Evolutionary conservation across 2,888 invertebrate genomes (phyloP).

Genomic region (Sarcophaga subvicina): DNA sequence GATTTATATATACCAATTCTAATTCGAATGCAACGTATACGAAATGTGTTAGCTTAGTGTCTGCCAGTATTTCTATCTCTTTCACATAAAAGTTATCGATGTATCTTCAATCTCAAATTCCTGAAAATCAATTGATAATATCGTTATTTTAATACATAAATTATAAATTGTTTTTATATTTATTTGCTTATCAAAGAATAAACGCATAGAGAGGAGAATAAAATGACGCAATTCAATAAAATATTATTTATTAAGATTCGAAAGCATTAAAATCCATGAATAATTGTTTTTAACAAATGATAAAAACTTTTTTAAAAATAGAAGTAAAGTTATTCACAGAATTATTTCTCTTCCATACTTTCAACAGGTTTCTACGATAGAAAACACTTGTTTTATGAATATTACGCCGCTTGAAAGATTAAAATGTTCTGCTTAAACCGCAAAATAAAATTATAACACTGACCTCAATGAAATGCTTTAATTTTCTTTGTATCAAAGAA

Average conservation of each 20-base stretch:
- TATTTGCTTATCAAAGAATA: background rate
- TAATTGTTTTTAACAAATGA: background rate
- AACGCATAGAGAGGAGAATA: background rate
- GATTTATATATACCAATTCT: too few species aligned
- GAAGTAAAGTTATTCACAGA: background rate
- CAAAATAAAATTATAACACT: too few species aligned
- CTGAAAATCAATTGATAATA: too few species aligned
- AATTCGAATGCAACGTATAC: too few species aligned
- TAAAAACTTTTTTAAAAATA: too few species aligned
- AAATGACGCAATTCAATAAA: background rate
- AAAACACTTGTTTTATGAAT: background rate
- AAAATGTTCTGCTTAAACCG: too few species aligned
- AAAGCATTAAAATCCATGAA: background rate
- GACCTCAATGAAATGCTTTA: background rate
- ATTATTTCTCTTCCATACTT: background rate
- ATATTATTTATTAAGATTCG: background rate
- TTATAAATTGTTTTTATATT: too few species aligned
- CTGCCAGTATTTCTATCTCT: too few species aligned
- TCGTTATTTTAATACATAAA: too few species aligned
- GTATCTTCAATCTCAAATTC: too few species aligned
- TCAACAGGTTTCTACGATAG: background rate
- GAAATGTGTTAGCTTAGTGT: too few species aligned
- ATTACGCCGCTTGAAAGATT: background rate
- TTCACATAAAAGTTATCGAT: too few species aligned
- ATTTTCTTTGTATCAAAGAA: constrained; percentile 1